These are phyloP conservation scores for Drosophila lacteicornis DNA, from an alignment of 1,140 invertebrate species.

Conservation along the genomic window DNA sequence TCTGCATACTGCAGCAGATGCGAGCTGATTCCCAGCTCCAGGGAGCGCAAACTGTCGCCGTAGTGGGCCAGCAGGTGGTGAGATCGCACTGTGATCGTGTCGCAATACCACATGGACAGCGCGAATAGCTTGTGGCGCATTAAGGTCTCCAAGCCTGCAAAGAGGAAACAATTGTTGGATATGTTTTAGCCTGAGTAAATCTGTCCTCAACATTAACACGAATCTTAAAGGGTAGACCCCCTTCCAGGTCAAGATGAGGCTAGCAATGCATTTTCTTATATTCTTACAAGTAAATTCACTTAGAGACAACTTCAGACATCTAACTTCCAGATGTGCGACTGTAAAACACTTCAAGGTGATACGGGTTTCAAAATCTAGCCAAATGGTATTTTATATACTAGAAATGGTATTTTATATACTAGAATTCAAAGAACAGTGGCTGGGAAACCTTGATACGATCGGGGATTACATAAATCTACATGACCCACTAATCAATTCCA, in stretches of 20 bases:
- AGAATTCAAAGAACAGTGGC: no score
- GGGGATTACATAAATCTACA: neutral
- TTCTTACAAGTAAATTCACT: no score
- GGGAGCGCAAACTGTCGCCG: slow-evolving; percentile 84
- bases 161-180: neutral
- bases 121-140: slow-evolving; percentile 90
- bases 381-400: no score
- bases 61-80: slow-evolving; percentile 84
- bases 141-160: slow-evolving; percentile 87
- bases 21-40: slow-evolving; percentile 85
- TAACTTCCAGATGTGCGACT: no score
- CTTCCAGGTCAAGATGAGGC: no score
- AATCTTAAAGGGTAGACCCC: neutral
- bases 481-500: neutral
- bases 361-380: no score
- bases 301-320: no score
- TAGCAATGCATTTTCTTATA: no score
- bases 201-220: no score
- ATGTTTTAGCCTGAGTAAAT: neutral
- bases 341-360: no score
- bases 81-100: slow-evolving; percentile 87
- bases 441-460: neutral
- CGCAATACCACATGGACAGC: slow-evolving; percentile 90
- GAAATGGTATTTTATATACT: no score
- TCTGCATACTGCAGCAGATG: slow-evolving; percentile 82